Percentiles rank a stretch among this genome's conserved stretches.
phyloP scores from a whole-genome alignment of 1,140 invertebrate species.

The Papilio glaucus region DNA sequence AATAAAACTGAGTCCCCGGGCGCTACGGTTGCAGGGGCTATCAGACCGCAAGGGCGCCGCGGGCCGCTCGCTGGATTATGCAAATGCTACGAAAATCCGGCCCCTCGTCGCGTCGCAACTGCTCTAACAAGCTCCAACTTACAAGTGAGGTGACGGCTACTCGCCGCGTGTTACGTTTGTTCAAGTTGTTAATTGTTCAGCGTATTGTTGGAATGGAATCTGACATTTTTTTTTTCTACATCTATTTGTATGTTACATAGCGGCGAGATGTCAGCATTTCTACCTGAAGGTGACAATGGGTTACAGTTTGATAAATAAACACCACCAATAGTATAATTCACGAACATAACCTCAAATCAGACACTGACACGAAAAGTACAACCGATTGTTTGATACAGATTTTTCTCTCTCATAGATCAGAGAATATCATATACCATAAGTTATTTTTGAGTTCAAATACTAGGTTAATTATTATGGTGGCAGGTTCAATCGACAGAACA shows the following conservation, averaged over 20 bases:
- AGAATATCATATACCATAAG: too few relatives aligned
- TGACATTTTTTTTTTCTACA: not conserved
- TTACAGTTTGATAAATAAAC: too few relatives aligned
- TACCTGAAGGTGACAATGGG: too few relatives aligned
- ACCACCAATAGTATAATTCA: too few relatives aligned
- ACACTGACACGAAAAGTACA: too few relatives aligned
- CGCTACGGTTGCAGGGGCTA: conserved; percentile 25
- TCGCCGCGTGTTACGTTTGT: not conserved
- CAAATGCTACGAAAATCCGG: conserved; percentile 66
- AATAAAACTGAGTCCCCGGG: conserved; percentile 30
- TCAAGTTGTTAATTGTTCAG: not conserved
- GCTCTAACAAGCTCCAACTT: conserved; percentile 41
- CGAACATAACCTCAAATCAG: too few relatives aligned
- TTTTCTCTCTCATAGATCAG: too few relatives aligned
- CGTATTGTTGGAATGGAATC: not conserved
- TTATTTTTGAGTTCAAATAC: too few relatives aligned
- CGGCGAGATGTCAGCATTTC: too few relatives aligned
- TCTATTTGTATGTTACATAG: not conserved
- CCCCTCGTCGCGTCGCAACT: conserved; percentile 53
- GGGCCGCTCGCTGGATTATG: conserved; percentile 57
- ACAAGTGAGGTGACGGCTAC: not conserved
- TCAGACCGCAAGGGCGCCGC: conserved; percentile 35
- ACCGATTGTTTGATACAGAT: too few relatives aligned
- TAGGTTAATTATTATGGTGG: too few relatives aligned
- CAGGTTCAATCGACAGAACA: too few relatives aligned